Conservation (phyloP, 2,888 invertebrate genomes). For the Rambutsinella grinnellia region DNA sequence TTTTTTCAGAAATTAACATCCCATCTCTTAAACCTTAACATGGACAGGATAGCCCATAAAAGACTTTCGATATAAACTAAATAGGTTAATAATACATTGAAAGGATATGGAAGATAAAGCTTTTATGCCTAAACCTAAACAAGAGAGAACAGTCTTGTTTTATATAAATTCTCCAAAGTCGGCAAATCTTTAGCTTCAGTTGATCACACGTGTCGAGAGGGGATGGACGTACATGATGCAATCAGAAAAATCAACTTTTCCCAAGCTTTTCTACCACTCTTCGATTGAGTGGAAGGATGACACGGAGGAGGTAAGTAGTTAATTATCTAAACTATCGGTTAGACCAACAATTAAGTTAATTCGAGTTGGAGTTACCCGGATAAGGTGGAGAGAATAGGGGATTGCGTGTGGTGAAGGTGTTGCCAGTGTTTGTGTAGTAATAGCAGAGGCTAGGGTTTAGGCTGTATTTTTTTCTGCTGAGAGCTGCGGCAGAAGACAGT, state of each 20-base stretch:
- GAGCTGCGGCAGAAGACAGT: not conserved
- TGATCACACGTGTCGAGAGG: conserved; percentile 55
- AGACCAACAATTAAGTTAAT: not conserved
- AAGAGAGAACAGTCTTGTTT: no score
- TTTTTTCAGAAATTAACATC: no score
- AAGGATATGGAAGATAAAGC: no score
- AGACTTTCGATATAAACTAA: no score
- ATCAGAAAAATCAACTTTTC: conserved; percentile 52
- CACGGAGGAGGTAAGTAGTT: conserved; percentile 62
- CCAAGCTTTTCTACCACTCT: conserved; percentile 63
- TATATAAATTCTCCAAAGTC: conserved; percentile 38
- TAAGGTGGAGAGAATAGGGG: no score
- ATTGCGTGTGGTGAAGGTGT: no score
- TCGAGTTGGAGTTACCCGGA: no score
- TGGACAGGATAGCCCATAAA: no score
- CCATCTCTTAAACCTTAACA: no score
- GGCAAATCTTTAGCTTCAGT: conserved; percentile 56
- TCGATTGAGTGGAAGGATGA: conserved; percentile 65
- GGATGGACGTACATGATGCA: conserved; percentile 57
- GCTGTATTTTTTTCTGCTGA: not conserved
- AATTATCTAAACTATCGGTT: not conserved
- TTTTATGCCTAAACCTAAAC: no score
- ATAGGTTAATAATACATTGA: no score
- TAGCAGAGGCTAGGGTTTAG: not conserved
- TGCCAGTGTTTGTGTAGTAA: not conserved